A percentile compares a stretch with the other conserved stretches of the same genome.
These are phyloP conservation scores for Scaptomyza parva DNA, from an alignment of 2,888 invertebrate genomes.

Conservation along the genomic window DNA sequence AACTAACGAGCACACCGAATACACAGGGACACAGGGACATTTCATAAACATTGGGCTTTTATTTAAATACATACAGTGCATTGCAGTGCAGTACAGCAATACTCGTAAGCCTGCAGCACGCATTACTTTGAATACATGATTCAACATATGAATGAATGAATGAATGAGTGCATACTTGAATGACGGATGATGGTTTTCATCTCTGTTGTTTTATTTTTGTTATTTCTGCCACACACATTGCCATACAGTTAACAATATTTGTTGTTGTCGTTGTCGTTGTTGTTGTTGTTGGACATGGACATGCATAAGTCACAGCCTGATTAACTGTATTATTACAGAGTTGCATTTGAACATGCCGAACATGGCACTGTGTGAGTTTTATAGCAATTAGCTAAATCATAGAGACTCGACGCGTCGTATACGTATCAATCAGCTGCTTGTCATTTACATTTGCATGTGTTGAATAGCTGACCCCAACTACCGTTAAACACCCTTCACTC, in stretches of 20 bases:
- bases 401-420: background rate
- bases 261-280: constrained; percentile 37
- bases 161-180: constrained; percentile 54
- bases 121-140: constrained; percentile 74
- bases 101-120: constrained; percentile 25
- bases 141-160: constrained; percentile 71
- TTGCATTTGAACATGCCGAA: too few relatives aligned
- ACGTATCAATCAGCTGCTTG: constrained; percentile 33
- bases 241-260: constrained; percentile 25
- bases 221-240: constrained; percentile 67
- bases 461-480: constrained; percentile 22
- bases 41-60: constrained; percentile 70
- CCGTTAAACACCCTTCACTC: constrained; percentile 29
- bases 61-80: constrained; percentile 63
- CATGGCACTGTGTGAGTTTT: background rate
- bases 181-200: constrained; percentile 63
- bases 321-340: too few relatives aligned
- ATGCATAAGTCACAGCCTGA: constrained; percentile 69
- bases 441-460: constrained; percentile 31
- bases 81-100: too few relatives aligned
- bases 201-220: constrained; percentile 41
- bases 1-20: constrained; percentile 50
- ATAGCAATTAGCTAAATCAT: constrained; percentile 1
- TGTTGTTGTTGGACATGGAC: constrained; percentile 60
- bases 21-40: constrained; percentile 5